phyloP scores from a whole-genome alignment of 2,113 vertebrate species.

The Semnornis frantzii region DNA sequence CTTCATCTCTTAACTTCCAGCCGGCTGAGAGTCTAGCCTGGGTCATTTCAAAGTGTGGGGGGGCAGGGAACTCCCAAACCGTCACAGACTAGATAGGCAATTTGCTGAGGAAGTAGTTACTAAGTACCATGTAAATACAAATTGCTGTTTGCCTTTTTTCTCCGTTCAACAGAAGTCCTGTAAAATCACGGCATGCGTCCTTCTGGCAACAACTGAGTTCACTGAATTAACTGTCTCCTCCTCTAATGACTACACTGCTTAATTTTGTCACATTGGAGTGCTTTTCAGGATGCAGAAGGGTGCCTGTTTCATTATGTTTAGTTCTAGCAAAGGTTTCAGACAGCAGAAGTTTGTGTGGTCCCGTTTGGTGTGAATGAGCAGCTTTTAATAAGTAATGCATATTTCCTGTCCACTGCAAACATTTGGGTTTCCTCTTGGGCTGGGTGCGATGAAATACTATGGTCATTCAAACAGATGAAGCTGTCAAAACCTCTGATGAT shows the following conservation, averaged over 20 bases:
- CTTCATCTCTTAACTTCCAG: too few relatives aligned
- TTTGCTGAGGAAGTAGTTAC: not conserved
- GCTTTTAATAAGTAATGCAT: constrained; percentile 29
- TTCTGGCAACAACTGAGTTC: not conserved
- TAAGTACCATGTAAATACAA: not conserved
- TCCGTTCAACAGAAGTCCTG: not conserved
- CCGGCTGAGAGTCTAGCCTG: too few relatives aligned
- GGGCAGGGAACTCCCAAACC: too few relatives aligned
- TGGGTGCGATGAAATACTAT: constrained; percentile 29
- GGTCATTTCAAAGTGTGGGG: too few relatives aligned
- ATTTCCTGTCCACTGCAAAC: constrained; percentile 45
- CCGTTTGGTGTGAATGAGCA: constrained; percentile 44
- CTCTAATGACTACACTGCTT: not conserved
- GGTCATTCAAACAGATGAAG: constrained; percentile 25
- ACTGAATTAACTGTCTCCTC: not conserved
- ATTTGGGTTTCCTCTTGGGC: not conserved
- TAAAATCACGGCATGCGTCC: not conserved
- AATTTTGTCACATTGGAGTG: not conserved
- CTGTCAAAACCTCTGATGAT: constrained; percentile 46
- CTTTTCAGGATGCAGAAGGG: not conserved
- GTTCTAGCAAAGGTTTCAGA: not conserved
- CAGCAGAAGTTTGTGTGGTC: constrained; percentile 13
- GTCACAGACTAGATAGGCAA: not conserved
- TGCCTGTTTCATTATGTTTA: not conserved
- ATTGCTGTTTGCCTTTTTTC: not conserved